Evolutionary conservation across 2,888 invertebrate genomes (phyloP), one percentile per base, ranked within the genome.

Genomic region (Homarus gammarus): DNA sequence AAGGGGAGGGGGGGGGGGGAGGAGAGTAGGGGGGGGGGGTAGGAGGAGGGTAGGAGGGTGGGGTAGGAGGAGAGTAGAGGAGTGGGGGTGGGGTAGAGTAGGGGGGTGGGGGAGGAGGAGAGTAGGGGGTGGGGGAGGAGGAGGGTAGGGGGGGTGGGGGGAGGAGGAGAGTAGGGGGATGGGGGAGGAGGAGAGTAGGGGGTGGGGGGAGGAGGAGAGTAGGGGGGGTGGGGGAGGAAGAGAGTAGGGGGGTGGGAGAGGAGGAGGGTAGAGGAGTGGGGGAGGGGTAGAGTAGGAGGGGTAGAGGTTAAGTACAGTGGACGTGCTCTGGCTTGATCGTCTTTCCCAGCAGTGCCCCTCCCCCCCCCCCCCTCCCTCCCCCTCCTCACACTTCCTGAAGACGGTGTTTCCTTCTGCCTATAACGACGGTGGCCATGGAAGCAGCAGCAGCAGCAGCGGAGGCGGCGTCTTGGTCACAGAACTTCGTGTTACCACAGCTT

Each of bases 121-220:
- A 72, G 6, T n/a, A 68, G 22, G 68, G 6, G 68, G 10, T 68
- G 22, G 68, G 68, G 68, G 22, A 68, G 68, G 68, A 22, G 68
- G 22, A 68, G 6, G 6, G 22, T 27, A 22, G 22, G 10, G 31
- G 40, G 27, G 40, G 27, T 1, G 38, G 40, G 27, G 40, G 40
- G 18, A 18, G 18, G 40, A 49, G 27, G 18, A 33, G 38, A 27
- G 18, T 2, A 49, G 77, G 18, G 77, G 38, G 27, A n/a, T n/a
- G 40, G 38, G 77, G 27, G 77, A 77, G 49, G 27, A 40, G 27
- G 40, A 49, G 27, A 77, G 77, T n/a, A 49, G 77, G 77, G 38
- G 27, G 68, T n/a, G 31, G 18, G 68, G 18, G 18, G 31, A 6
- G 18, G 68, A 31, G 68, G 31, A 31, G 68, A 18, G 68, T 5